phyloP scores from a whole-genome alignment of 2,888 invertebrate genomes.

The Mythimna loreyi region DNA sequence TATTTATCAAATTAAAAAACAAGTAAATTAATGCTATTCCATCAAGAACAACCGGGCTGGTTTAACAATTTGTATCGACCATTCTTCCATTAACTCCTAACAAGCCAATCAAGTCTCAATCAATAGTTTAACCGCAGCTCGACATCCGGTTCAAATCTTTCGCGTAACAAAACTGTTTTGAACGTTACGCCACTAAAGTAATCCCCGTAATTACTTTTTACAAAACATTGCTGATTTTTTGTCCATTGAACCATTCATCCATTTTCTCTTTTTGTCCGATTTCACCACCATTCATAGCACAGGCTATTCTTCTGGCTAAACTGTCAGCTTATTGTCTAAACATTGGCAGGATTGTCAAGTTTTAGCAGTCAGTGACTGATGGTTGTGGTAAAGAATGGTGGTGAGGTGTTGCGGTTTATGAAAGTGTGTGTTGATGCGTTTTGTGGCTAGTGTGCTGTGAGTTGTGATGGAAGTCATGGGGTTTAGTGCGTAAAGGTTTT shows the following conservation, averaged over 20 bases:
- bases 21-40: too few relatives aligned
- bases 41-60: too few relatives aligned
- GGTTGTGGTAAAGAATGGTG: slow-evolving; percentile 15
- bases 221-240: slow-evolving; percentile 57
- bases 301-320: slow-evolving; percentile 47
- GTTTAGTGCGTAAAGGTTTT: background rate
- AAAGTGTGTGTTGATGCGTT: slow-evolving; percentile 28
- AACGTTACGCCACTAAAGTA: slow-evolving; percentile 62
- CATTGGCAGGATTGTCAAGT: slow-evolving; percentile 19
- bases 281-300: slow-evolving; percentile 60
- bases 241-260: slow-evolving; percentile 32
- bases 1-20: too few relatives aligned
- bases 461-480: background rate
- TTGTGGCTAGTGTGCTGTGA: slow-evolving; percentile 2
- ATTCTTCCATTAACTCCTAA: slow-evolving; percentile 3
- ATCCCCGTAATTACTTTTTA: slow-evolving; percentile 68
- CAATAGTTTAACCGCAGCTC: slow-evolving; percentile 38
- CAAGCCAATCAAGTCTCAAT: slow-evolving; percentile 14
- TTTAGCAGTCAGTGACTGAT: slow-evolving; percentile 16
- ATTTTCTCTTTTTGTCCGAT: slow-evolving; percentile 60
- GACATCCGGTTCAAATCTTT: slow-evolving; percentile 48
- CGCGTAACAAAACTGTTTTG: slow-evolving; percentile 42
- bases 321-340: slow-evolving; percentile 31
- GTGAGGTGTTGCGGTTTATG: slow-evolving; percentile 24
- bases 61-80: background rate